phyloP scores from a whole-genome alignment of 2,113 vertebrate species.

The Amphilophus citrinellus region DNA sequence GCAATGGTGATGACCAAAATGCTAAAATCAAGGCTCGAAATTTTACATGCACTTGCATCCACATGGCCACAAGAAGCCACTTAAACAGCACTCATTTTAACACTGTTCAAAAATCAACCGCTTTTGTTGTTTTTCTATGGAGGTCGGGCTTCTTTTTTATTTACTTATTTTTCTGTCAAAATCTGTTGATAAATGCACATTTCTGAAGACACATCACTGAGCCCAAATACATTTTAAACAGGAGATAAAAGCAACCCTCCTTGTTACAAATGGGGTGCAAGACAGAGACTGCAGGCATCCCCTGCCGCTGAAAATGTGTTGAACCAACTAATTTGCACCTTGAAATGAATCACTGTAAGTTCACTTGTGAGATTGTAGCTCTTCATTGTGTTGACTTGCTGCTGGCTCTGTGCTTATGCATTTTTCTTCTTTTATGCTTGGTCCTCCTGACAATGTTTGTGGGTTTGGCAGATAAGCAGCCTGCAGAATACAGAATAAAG shows the following conservation, averaged over 20 bases:
- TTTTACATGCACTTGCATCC: neutral
- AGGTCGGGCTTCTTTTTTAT: neutral
- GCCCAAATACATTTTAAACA: neutral
- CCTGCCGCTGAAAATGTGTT: constrained; percentile 7
- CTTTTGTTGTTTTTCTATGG: neutral
- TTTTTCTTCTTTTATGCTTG: constrained; percentile 43
- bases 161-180: neutral
- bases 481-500: constrained; percentile 56
- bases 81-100: neutral
- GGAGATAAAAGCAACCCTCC: neutral
- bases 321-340: constrained; percentile 42
- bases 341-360: constrained; percentile 45
- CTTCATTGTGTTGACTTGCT: constrained; percentile 51
- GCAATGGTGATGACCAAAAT: neutral
- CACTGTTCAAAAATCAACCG: neutral
- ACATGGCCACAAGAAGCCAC: neutral
- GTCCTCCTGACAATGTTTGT: constrained; percentile 55
- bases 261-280: neutral
- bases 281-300: neutral
- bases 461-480: constrained; percentile 59
- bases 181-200: neutral
- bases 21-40: too few species aligned
- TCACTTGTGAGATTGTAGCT: constrained; percentile 41
- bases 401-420: constrained; percentile 49
- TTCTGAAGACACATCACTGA: neutral